Evolutionary conservation across 2,113 vertebrate species (phyloP), one percentile per base, ranked within the genome.

Genomic region (Balaeniceps rex): DNA sequence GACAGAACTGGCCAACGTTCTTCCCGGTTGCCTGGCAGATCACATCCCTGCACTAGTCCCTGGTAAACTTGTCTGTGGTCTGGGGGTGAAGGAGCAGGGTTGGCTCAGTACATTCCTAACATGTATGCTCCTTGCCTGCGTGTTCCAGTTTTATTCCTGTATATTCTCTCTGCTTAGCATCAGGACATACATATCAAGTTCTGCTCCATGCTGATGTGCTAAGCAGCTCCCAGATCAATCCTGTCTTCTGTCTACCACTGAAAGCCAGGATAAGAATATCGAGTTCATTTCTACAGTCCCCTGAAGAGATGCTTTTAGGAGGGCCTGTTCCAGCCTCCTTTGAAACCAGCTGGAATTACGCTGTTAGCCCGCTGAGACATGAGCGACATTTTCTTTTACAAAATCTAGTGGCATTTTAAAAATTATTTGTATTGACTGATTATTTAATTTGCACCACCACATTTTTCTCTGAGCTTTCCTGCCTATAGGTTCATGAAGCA

Each of bases 1-100:
- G 85, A 98, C 98, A 0, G 99, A 99, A 88, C 92, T 99, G 93
- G 98, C 98, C 7, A 97, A 88, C 6, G 98, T 99, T 38, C 98
- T 99, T 28, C 99, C 99, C 0, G 99, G 99, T 82, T 98, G 98
- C 71, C 98, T 99, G 94, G 98, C 98, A 3, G 98, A 98, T 76
- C 99, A 99, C 86, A 96, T 99, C 90, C 98, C 99, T 19, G 96
- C 97, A 1, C 97, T 99, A 4, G 92, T 99, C 76, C 98, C 99
- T 93, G 99, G 99, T 99, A 98, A 96, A 63, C 38, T 44, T 29
- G 10, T 36, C 74, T 1, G 6, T 40, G 51, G 28, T 47, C 19
- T 47, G 42, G 26, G 40, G 52, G 16, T 47, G 78, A 42, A 65
- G 54, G 60, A 68, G 51, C 24, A 49, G 65, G 34, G 24, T 6